Conservation (phyloP, 2,797 vertebrate species). For the Enteromius treurensis region DNA sequence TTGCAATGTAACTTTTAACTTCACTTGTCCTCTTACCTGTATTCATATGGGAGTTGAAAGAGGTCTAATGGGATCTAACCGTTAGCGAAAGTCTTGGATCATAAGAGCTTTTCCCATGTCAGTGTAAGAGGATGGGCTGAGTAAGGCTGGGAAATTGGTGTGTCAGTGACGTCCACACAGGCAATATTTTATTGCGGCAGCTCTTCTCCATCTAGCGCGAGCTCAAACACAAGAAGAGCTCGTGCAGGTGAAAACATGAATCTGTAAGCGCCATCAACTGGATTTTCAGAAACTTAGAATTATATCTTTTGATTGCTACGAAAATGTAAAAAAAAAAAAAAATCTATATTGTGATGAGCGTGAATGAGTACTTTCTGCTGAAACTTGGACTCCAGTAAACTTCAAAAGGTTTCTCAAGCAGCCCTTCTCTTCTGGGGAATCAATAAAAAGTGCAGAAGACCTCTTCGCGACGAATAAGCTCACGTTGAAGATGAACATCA, state of each 20-base stretch:
- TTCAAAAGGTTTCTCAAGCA: conserved; percentile 15
- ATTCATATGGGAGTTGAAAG: not conserved
- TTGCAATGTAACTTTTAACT: not conserved
- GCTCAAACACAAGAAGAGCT: conserved; percentile 15
- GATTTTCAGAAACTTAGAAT: not conserved
- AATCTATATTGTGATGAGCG: not conserved
- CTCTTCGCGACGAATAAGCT: not conserved
- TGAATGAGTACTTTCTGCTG: not conserved
- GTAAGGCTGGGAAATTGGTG: conserved; percentile 28
- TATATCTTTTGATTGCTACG: too few species aligned
- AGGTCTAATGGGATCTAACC: not conserved
- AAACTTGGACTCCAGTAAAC: conserved; percentile 6
- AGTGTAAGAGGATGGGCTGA: conserved; percentile 20
- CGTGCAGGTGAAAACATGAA: conserved; percentile 1
- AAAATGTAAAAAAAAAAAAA: too few species aligned
- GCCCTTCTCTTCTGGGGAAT: not conserved
- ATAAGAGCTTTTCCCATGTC: conserved; percentile 12
- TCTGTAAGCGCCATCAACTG: not conserved
- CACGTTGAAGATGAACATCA: conserved; percentile 22
- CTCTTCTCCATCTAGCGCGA: conserved; percentile 28
- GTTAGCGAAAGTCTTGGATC: not conserved
- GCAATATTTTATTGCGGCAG: conserved; percentile 33
- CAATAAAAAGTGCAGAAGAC: not conserved
- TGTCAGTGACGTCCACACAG: conserved; percentile 41
- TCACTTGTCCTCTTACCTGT: not conserved